Conservation (phyloP, 2,888 invertebrate species). For the Caradrina kadenii region DNA sequence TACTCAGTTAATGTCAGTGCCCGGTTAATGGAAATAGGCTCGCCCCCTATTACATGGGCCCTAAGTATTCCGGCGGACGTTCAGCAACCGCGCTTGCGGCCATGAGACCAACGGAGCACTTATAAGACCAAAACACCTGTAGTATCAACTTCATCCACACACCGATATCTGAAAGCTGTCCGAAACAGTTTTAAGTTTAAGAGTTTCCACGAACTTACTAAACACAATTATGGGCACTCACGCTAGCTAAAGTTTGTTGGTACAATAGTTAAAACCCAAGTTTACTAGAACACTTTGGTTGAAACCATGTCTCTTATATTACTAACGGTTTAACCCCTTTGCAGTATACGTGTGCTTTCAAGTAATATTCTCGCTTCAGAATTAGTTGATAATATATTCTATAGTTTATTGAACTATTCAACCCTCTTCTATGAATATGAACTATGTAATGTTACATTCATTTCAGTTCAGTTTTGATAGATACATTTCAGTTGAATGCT, state of each 20-base stretch:
- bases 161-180: conserved; percentile 40
- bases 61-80: no score
- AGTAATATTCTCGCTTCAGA: conserved; percentile 28
- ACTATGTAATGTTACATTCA: conserved; percentile 23
- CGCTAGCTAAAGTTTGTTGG: conserved; percentile 33
- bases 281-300: conserved; percentile 50
- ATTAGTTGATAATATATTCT: conserved; percentile 51
- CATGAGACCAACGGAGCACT: no score
- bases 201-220: conserved; percentile 33
- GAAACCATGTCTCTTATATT: conserved; percentile 19
- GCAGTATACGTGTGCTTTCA: conserved; percentile 14
- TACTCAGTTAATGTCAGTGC: no score
- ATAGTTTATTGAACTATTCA: conserved; percentile 42
- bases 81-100: no score
- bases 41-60: no score
- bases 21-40: no score
- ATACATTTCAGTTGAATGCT: conserved; percentile 14
- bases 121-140: no score
- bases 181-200: conserved; percentile 50
- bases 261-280: conserved; percentile 44
- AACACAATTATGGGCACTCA: conserved; percentile 49
- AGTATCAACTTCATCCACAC: neutral
- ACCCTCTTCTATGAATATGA: conserved; percentile 42
- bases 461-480: no score
- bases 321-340: conserved; percentile 24